Evolutionary conservation across 2,113 vertebrate species (phyloP), one percentile per base, ranked within the genome.

Genomic region (Bettongia penicillata): DNA sequence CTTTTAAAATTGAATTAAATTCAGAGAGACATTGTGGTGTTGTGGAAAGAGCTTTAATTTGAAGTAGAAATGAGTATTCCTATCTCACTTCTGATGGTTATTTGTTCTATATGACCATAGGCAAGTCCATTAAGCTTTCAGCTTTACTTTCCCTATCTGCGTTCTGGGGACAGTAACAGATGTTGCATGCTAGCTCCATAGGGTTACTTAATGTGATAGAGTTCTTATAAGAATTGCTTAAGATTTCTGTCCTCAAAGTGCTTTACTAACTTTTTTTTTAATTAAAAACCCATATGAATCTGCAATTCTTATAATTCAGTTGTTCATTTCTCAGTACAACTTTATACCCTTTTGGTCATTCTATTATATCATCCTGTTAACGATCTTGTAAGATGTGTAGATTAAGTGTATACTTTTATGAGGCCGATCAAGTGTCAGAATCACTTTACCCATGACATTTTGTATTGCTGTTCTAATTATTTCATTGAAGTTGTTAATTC

Each of bases 401-500:
- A 97, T 97, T 97, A 97, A 97, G 97, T 96, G 97, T 94, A 93
- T 90, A 94, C 97, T 98, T 98, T 97, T 95, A 96, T 95, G 96
- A 93, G 96, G 95, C 96, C 96, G 95, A 97, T 95, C 93, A 98
- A 98, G 95, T 97, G 96, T 97, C 96, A 97, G 77, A 94, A 92
- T 95, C 91, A 93, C 97, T 98, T 96, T 97, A 95, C 93, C 19
- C 91, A 93, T 97, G 97, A 97, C 95, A 95, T 97, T 98, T 98
- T 97, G 96, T 97, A 97, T 6, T 51, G 92, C 90, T 96, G 93
- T 97, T 98, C 98, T 97, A 98, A 97, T 98, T 97, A 98, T 98
- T 98, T 98, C 91, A 96, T 48, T 96, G 51, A 97, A 97, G 97
- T 95, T 97, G 93, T 96, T 98, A 98, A 97, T 95, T 98, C 95